Percentiles rank a stretch among this genome's conserved stretches.
Evolutionary conservation across 1,140 invertebrate genomes (phyloP).

Genomic region (Drosophila melanica): DNA sequence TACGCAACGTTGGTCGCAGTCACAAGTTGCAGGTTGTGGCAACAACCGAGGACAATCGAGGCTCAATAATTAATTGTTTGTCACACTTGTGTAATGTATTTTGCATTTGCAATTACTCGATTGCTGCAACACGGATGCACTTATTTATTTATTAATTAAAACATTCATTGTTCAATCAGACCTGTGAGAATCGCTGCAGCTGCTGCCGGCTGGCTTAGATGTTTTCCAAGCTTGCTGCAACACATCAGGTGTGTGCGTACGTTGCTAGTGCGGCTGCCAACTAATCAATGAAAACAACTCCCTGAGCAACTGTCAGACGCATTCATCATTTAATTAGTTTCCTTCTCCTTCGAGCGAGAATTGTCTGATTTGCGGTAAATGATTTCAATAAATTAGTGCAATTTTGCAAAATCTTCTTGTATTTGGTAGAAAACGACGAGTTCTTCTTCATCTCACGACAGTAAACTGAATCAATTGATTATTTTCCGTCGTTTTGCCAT

Average conservation of each 20-base stretch:
- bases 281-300: conserved; percentile 38
- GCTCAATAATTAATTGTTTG: conserved; percentile 78
- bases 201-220: conserved; percentile 24
- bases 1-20: conserved; percentile 49
- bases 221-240: conserved; percentile 9
- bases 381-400: conserved; percentile 72
- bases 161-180: conserved; percentile 76
- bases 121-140: conserved; percentile 42
- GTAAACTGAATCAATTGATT: conserved; percentile 25
- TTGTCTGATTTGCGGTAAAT: conserved; percentile 65
- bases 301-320: conserved; percentile 54
- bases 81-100: conserved; percentile 65
- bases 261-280: background rate
- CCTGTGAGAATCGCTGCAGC: conserved; percentile 59
- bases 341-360: conserved; percentile 24
- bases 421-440: background rate
- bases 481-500: conserved; percentile 26
- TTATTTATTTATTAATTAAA: conserved; percentile 81
- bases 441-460: background rate
- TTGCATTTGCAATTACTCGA: conserved; percentile 55
- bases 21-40: conserved; percentile 2
- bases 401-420: conserved; percentile 5
- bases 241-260: background rate
- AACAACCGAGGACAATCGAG: conserved; percentile 8
- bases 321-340: conserved; percentile 78